Base-by-base conservation (phyloP, 2,888 invertebrate genomes). In the Margaritifera margaritifera region DNA sequence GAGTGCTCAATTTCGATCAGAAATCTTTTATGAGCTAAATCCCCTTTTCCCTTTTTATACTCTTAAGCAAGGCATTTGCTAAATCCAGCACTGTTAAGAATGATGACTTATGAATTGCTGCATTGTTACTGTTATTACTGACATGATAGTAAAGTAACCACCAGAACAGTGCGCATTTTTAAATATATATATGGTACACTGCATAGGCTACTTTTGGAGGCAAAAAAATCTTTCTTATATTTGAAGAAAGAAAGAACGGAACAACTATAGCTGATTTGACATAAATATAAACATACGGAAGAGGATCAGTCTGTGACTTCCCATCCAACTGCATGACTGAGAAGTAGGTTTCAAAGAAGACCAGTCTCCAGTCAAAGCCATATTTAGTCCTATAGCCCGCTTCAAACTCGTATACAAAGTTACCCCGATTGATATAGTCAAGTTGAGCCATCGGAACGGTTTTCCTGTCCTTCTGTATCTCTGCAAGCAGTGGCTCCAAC, bases 291-390 rank as follows among this genome's bases (percentile, higher is more conserved):
- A 77, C 82, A 76, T 73, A 85, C 84, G 81, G 84, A 22, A 84
- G 57, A 15, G 81, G 74, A 42, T 83, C 85, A 0, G 80, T 80
- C 8, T 79, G 77, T 0, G 64, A 56, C 64, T 79, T 83, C 20
- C 71, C 77, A 20, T 74, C 62, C 31, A 79, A 64, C 15, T 80
- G 81, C 27, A 80, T 80, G 0, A 66, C 65, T n/a, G 82, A 66
- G 65, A 84, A 85, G 65, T 76, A 82, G 1, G 81, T 81, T 69
- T 84, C 84, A 57, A 81, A 85, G 74, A 85, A 84, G n/a, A 78
- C 58, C 27, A 85, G 71, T 53, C 76, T 68, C 84, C 84, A 85
- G 66, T 84, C 82, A 62, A 85, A 84, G 11, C 80, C 84, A 63
- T 85, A 85, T 24, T 82, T 70, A 1, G 80, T 80, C 58, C 71